Base-by-base conservation (phyloP, 2,113 vertebrate genomes). In the Hylia prasina region DNA sequence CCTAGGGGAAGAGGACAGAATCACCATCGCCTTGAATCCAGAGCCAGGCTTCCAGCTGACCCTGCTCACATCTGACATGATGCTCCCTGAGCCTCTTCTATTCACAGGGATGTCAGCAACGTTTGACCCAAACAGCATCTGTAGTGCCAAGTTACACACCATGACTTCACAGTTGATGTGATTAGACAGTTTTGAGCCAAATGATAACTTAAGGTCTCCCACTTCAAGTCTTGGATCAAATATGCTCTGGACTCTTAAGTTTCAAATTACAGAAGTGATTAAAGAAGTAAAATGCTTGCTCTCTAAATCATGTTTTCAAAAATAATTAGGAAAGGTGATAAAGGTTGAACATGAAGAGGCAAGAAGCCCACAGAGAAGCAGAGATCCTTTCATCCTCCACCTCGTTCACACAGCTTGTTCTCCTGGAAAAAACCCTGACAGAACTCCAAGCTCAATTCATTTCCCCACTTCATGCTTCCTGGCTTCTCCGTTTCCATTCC, bases 1-100 rank as follows among this genome's bases (percentile, higher is more conserved):
- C 99, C 99, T 99, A 92, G 73, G 73, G 94, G 94, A 79, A 94
- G 90, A 97, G 95, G 94, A 97, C 91, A 97, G 87, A 97, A 95
- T 88, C 91, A 89, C 82, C 84, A 94, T 87, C 11, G 86, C 88
- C 93, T 96, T 23, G 18, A 94, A 90, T 95, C 89, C 92, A 93
- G 85, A 90, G 70, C 13, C 87, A 66, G 86, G 88, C 69, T 64
- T 57, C 79, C 85, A 77, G 83, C 90, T 89, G 76, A 72, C 79
- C 72, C 78, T 12, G 31, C 15, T 72, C 47, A n/a, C 37, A 70
- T 18, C 90, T 85, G 70, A 51, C 65, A 12, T 0, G 11, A 58
- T 18, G 60, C 66, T 85, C 56, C 14, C 70, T 93, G 3, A 61
- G 48, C 76, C 83, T 93, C 91, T 78, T 78, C 88, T 60, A 20